A percentile compares a stretch with the other conserved stretches of the same genome.
phyloP scores from a whole-genome alignment of 2,888 invertebrate genomes.

The Apodemia duryi region DNA sequence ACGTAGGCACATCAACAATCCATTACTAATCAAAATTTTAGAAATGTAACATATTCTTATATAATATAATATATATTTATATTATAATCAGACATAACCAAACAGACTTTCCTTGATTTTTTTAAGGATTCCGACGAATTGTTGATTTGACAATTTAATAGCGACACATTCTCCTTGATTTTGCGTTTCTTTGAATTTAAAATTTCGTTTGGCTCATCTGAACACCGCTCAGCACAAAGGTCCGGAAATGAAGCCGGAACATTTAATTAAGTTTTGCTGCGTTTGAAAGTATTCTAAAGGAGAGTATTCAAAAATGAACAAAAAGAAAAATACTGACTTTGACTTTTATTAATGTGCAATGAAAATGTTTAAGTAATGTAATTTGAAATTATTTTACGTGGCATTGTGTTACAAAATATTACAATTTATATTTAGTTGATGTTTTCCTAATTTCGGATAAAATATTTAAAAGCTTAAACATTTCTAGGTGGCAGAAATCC shows the following conservation, averaged over 20 bases:
- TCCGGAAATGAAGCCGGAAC: slow-evolving; percentile 36
- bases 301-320: slow-evolving; percentile 9
- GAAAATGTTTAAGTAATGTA: not conserved
- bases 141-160: slow-evolving; percentile 22
- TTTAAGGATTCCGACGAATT: slow-evolving; percentile 16
- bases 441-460: no score
- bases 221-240: slow-evolving; percentile 32
- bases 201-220: slow-evolving; percentile 30
- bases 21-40: no score
- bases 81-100: not conserved
- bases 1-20: no score
- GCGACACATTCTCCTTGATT: slow-evolving; percentile 35
- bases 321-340: slow-evolving; percentile 1
- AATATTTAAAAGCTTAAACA: no score
- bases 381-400: no score
- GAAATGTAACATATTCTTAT: no score
- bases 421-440: no score
- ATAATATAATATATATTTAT: not conserved
- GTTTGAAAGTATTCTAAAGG: slow-evolving; percentile 18
- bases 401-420: no score
- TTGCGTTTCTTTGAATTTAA: slow-evolving; percentile 36
- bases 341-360: not conserved
- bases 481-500: no score
- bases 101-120: not conserved
- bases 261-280: slow-evolving; percentile 35